Conservation (phyloP, 2,888 invertebrate species). For the Emmelina monodactyla region DNA sequence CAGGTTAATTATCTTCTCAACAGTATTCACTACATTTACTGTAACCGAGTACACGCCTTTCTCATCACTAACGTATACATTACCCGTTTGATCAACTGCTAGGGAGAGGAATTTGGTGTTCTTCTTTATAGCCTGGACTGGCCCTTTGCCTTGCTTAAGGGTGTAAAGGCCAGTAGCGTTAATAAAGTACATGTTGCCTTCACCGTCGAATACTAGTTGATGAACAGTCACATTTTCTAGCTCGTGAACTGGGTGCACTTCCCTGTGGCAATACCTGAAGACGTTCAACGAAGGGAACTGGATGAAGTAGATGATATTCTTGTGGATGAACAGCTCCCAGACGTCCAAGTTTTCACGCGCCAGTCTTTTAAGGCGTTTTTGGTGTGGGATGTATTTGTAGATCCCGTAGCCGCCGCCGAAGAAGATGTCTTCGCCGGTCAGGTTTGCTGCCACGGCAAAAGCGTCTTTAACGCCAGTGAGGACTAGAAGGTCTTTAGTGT, state of each 20-base stretch:
- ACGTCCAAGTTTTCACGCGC: conserved; percentile 35
- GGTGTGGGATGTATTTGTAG: conserved; percentile 31
- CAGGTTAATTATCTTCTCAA: conserved; percentile 30
- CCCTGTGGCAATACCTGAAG: conserved; percentile 31
- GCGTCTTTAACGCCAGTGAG: conserved; percentile 47
- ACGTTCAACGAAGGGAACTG: conserved; percentile 41
- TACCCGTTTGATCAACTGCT: conserved; percentile 32
- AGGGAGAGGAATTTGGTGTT: conserved; percentile 34
- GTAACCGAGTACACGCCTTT: conserved; percentile 31
- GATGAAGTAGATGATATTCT: conserved; percentile 34
- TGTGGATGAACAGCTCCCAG: conserved; percentile 41
- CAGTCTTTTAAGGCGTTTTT: conserved; percentile 27
- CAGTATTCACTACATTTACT: conserved; percentile 30
- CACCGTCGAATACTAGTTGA: conserved; percentile 39
- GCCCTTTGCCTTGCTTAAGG: conserved; percentile 21
- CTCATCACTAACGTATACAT: conserved; percentile 38
- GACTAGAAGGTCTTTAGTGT: conserved; percentile 31
- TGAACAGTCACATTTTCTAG: conserved; percentile 28
- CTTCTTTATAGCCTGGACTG: conserved; percentile 26
- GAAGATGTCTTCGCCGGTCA: conserved; percentile 27
- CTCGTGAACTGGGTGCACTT: conserved; percentile 22
- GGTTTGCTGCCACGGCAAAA: conserved; percentile 37
- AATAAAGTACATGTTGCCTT: conserved; percentile 37
- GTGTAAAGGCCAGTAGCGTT: conserved; percentile 41
- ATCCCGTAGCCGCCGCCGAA: conserved; percentile 50